Evolutionary conservation across 2,797 vertebrate genomes (phyloP).

Genomic region (Onychomys torridus): DNA sequence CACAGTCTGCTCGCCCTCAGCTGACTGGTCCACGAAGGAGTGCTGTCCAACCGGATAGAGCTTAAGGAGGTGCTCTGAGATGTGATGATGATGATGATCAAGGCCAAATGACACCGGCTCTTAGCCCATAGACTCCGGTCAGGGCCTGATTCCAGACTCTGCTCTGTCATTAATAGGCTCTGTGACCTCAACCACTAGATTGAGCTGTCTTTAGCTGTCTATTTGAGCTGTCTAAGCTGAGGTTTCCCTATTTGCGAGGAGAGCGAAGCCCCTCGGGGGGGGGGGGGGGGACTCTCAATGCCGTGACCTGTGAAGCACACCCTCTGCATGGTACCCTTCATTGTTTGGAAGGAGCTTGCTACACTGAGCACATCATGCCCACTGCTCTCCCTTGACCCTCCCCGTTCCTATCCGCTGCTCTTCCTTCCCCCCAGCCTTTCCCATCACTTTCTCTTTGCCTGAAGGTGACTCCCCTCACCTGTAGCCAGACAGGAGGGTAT

Average conservation of each 20-base stretch:
- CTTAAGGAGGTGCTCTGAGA: neutral
- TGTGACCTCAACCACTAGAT: neutral
- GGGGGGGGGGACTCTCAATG: neutral
- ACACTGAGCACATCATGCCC: neutral
- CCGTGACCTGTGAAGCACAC: neutral
- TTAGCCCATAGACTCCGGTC: neutral
- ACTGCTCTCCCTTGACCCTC: neutral
- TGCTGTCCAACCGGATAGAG: neutral
- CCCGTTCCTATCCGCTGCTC: neutral
- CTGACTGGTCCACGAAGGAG: neutral
- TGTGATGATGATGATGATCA: too few species aligned
- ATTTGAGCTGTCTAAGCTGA: neutral
- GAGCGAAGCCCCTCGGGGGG: neutral
- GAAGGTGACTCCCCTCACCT: neutral
- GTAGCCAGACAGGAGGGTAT: neutral
- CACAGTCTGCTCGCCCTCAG: neutral
- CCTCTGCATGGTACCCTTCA: fast-evolving
- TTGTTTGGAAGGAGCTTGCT: neutral
- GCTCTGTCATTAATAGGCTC: neutral
- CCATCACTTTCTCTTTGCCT: neutral
- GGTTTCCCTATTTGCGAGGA: neutral
- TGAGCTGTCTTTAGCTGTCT: neutral
- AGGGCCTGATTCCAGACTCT: neutral
- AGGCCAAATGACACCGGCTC: neutral
- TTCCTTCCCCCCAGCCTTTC: neutral